These are phyloP conservation scores for Myotis brandtii DNA, from an alignment of 2,113 vertebrate genomes.

Conservation along the genomic window DNA sequence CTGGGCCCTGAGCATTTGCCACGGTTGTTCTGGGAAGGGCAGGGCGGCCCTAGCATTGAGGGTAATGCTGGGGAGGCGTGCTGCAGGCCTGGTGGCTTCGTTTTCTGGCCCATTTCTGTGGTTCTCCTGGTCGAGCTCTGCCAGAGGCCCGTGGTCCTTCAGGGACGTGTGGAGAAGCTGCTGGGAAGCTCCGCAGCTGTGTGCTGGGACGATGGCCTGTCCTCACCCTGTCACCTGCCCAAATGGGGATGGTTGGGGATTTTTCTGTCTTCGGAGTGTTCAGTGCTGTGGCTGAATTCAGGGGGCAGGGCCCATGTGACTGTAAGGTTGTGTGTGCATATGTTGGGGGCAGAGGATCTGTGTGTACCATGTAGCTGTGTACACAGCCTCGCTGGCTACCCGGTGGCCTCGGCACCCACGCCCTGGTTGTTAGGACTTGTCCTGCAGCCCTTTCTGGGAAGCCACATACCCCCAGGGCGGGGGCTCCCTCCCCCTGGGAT, in stretches of 20 bases:
- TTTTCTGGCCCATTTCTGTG: neutral
- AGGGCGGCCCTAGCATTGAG: neutral
- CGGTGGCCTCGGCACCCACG: neutral
- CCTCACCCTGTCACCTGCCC: neutral
- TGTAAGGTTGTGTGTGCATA: rapidly evolving
- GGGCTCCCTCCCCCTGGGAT: neutral
- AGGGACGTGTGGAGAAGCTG: neutral
- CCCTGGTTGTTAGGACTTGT: neutral
- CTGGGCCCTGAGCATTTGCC: neutral
- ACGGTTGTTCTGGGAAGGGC: neutral
- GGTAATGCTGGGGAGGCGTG: neutral
- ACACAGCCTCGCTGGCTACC: neutral
- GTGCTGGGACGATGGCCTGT: neutral
- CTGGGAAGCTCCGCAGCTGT: neutral
- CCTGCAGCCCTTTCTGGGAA: neutral
- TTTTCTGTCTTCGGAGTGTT: neutral
- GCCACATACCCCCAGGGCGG: too few relatives aligned
- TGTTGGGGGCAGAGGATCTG: rapidly evolving
- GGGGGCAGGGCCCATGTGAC: neutral
- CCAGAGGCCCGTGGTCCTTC: neutral
- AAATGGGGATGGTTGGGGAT: rapidly evolving
- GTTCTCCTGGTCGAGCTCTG: neutral
- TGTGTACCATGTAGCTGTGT: rapidly evolving
- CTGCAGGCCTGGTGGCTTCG: too few relatives aligned
- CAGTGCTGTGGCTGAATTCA: neutral